Evolutionary conservation across 2,888 invertebrate genomes (phyloP).

Genomic region (Mactromeris polynyma): DNA sequence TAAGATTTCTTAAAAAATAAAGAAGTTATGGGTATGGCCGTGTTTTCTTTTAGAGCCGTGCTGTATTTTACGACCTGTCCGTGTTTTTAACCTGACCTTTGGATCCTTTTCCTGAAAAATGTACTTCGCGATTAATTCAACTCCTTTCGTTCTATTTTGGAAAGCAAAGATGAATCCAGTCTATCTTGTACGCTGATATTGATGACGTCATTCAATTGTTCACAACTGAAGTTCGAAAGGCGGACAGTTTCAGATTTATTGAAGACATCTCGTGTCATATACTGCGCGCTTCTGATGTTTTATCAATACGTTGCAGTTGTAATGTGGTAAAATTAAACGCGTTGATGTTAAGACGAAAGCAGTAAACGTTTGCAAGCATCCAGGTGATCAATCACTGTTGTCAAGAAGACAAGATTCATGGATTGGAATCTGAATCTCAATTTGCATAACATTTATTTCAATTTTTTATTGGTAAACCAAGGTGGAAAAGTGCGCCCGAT

Average conservation of each 20-base stretch:
- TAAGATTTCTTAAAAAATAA: too few relatives aligned
- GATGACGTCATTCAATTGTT: constrained; percentile 26
- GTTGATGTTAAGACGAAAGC: background rate
- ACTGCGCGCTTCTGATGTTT: background rate
- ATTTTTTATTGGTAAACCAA: background rate
- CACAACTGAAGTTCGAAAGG: constrained; percentile 28
- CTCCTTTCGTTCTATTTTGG: background rate
- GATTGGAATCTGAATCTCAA: background rate
- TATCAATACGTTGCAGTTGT: background rate
- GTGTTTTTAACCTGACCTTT: too few relatives aligned
- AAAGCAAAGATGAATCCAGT: background rate
- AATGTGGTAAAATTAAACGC: background rate
- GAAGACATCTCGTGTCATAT: background rate
- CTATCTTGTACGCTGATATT: background rate
- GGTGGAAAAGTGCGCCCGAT: too few relatives aligned
- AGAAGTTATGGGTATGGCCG: too few relatives aligned
- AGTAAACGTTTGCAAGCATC: background rate
- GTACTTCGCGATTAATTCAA: background rate
- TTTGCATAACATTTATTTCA: background rate
- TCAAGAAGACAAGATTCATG: background rate
- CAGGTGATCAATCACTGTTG: background rate
- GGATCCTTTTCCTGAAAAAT: too few relatives aligned
- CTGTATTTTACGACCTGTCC: too few relatives aligned
- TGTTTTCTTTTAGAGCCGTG: too few relatives aligned
- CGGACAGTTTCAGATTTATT: constrained; percentile 11